Base-by-base conservation (phyloP, 2,888 invertebrate species). In the Teleogryllus oceanicus region DNA sequence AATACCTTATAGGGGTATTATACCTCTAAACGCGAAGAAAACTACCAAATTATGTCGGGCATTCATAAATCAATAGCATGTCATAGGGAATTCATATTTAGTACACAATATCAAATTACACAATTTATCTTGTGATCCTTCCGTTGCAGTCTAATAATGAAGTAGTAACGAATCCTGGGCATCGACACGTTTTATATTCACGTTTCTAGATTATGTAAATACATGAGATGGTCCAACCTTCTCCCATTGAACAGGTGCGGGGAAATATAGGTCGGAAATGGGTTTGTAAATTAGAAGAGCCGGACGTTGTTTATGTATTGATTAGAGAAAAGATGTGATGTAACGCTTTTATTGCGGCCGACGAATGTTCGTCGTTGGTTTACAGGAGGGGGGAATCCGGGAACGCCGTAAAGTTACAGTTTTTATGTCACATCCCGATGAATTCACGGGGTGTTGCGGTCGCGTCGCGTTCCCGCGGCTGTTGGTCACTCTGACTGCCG, bases 231-330 rank as follows among this genome's bases (percentile, higher is more conserved):
- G 62, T 62, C 62, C 62, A 62, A n/a, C 16, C 62, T 62, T 62
- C 62, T 16, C 16, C 62, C 16, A 62, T 62, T 62, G 16, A 62
- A 62, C 62, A 62, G 62, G 62, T 62, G 62, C n/a, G 8, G 62
- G 62, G n/a, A 62, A 16, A 62, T 62, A 62, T 62, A 62, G 62
- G 62, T 62, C 62, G 62, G 62, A 62, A 62, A 62, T 62, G 62
- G 62, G 62, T 62, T 62, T 62, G 62, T 62, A 62, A 62, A 62
- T 62, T 62, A 62, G 62, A 62, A 11, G 12, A n/a, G 13, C 62
- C 1, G 62, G 62, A n/a, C 62, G 62, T 62, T 62, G 62, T 62
- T 62, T 62, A 62, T 62, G 62, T n/a, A 62, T 62, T 62, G 62
- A 62, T 62, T 62, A 62, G 11, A 62, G 62, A n/a, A 13, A 62